Base-by-base conservation (phyloP, 92 coral and sea anemone species). In the Actinernus sp. region DNA sequence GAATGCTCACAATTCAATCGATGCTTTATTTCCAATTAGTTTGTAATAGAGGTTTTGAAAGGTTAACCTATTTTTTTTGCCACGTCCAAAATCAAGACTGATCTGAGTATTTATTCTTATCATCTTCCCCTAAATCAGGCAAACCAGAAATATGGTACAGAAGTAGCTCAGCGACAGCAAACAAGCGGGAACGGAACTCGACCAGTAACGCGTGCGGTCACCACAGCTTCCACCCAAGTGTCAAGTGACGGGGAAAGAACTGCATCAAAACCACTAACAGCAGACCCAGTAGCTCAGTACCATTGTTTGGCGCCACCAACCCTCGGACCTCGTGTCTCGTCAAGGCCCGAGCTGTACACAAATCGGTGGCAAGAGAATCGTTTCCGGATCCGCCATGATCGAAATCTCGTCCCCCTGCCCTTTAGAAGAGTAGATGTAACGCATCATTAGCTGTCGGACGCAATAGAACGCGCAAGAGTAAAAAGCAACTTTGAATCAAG, bases 381-480 rank as follows among this genome's bases (percentile, higher is more conserved):
- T 20, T 87, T 79, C 50, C 81, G 85, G 21, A 60, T 90, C 31
- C 78, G 92, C 26, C 97, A 85, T 29, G 97, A 90, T 56, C 58
- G 55, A 57, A 84, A 84, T 55, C 88, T 90, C 26, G 92, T 86
- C 2, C 73, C 92, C 33, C 77, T 65, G 36, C 97, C 97, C 9
- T 75, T 45, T 18, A 85, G 78, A 63, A 61, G 49, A 1, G 92
- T 73, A 19, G 88, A 70, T 18, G 34, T 70, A 0, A 46, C 58
- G 3, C 76, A 68, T 36, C 3, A 22, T 32, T 49, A 25, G 18
- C n/a, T 14, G 9, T 6, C 32, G 63, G 28, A 20, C n/a, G 2
- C 30, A n/a, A n/a, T 22, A 1, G 17, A 26, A 7, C 58, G 13
- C 17, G 26, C 30, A 13, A 51, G 28, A 26, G 34, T 14, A 36